These are phyloP conservation scores for Epinephelus moara DNA, from an alignment of 2,113 vertebrate genomes.

Conservation along the genomic window DNA sequence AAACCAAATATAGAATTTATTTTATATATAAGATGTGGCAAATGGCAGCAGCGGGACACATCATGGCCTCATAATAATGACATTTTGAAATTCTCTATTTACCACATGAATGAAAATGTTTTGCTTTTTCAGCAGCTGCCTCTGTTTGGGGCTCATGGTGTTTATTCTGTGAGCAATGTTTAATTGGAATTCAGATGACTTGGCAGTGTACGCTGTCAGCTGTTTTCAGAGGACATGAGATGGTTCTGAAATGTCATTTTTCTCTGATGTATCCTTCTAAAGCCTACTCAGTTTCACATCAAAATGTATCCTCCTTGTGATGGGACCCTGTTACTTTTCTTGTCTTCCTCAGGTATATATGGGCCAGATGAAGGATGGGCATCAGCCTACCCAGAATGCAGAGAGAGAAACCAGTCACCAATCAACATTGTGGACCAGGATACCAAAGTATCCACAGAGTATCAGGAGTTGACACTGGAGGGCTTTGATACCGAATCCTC, in stretches of 20 bases:
- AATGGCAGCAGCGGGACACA: conserved; percentile 1
- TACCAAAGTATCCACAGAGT: conserved; percentile 88
- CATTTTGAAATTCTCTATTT: conserved; percentile 45
- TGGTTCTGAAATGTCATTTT: conserved; percentile 32
- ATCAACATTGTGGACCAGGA: conserved; percentile 92
- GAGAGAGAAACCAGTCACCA: conserved; percentile 93
- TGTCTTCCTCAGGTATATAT: conserved; percentile 87
- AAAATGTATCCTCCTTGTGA: background rate
- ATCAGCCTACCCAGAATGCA: conserved; percentile 89
- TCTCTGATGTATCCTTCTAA: conserved; percentile 15
- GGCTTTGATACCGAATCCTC: conserved; percentile 94
- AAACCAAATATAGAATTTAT: conserved; percentile 7
- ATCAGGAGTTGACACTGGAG: conserved; percentile 92
- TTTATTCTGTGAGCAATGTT: conserved; percentile 36
- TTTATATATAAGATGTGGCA: background rate
- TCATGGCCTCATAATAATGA: conserved; percentile 24
- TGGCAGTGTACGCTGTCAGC: conserved; percentile 30
- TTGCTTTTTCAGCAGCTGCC: conserved; percentile 30
- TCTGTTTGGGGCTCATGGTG: conserved; percentile 20
- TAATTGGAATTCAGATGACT: conserved; percentile 58
- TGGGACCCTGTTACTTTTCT: conserved; percentile 23
- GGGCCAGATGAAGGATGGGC: conserved; percentile 95
- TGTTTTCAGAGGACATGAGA: conserved; percentile 30
- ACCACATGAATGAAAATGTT: conserved; percentile 38
- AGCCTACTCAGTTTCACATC: conserved; percentile 5